Evolutionary conservation across 2,113 vertebrate species (phyloP).

Genomic region (human): DNA sequence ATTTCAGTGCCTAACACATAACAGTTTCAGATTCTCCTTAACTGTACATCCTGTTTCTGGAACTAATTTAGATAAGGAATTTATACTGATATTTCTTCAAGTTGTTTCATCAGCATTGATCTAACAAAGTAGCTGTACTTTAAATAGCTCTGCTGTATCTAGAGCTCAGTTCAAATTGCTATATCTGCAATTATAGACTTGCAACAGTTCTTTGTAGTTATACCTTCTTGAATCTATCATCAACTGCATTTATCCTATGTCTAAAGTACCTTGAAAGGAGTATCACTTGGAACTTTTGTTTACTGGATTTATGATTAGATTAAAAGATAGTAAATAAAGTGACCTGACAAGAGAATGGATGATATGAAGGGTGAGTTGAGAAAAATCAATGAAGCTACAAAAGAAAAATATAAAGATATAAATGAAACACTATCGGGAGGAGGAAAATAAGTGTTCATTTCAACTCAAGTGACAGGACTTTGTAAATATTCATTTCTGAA

Average conservation of each 20-base stretch:
- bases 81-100: slow-evolving; percentile 20
- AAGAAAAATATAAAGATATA: background rate
- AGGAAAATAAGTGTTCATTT: background rate
- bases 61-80: slow-evolving; percentile 23
- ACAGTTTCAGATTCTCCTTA: slow-evolving; percentile 7
- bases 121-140: background rate
- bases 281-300: background rate
- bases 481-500: slow-evolving; percentile 20
- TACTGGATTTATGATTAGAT: slow-evolving; percentile 31
- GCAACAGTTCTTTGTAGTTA: background rate
- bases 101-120: background rate
- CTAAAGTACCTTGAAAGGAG: background rate
- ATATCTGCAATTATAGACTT: background rate
- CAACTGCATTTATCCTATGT: background rate
- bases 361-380: background rate
- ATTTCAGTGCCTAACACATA: background rate
- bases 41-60: background rate
- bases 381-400: background rate
- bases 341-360: background rate
- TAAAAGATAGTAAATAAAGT: background rate
- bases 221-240: background rate
- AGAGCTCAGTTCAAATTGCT: background rate
- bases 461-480: background rate
- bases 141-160: background rate
- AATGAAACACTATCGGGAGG: background rate